Evolutionary conservation across 1,140 invertebrate genomes (phyloP).

Genomic region (Nasonia giraulti): DNA sequence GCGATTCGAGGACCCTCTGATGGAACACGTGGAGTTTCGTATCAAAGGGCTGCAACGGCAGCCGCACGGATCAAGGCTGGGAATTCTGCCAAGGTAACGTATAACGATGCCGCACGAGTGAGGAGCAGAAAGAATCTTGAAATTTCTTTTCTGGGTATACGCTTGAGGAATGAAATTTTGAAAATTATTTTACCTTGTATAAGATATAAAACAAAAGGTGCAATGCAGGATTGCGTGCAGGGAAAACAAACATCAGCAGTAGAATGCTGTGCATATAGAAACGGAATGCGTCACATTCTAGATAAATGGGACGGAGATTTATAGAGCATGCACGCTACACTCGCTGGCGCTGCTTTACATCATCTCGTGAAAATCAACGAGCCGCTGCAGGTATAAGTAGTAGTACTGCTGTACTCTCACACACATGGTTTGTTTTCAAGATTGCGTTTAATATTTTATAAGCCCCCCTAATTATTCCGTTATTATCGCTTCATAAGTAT

Average conservation of each 20-base stretch:
- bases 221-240: background rate
- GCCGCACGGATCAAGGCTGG: background rate
- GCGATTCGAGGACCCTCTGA: background rate
- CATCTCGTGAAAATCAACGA: background rate
- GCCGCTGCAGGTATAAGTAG: background rate
- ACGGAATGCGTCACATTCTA: background rate
- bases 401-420: too few species aligned
- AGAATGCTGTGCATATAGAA: background rate
- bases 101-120: background rate
- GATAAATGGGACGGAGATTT: background rate
- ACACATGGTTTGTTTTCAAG: background rate
- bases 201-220: too few species aligned
- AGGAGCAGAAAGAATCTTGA: background rate
- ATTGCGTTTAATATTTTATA: conserved; percentile 1
- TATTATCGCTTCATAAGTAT: background rate
- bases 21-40: background rate
- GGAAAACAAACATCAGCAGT: background rate
- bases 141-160: background rate
- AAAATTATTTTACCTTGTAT: too few species aligned
- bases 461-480: background rate
- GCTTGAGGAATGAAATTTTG: too few species aligned
- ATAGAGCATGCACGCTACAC: background rate
- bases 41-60: background rate
- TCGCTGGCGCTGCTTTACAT: background rate
- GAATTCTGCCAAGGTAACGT: background rate